Conservation (phyloP, 2,888 invertebrate genomes). For the Sphecodes monilicornis region DNA sequence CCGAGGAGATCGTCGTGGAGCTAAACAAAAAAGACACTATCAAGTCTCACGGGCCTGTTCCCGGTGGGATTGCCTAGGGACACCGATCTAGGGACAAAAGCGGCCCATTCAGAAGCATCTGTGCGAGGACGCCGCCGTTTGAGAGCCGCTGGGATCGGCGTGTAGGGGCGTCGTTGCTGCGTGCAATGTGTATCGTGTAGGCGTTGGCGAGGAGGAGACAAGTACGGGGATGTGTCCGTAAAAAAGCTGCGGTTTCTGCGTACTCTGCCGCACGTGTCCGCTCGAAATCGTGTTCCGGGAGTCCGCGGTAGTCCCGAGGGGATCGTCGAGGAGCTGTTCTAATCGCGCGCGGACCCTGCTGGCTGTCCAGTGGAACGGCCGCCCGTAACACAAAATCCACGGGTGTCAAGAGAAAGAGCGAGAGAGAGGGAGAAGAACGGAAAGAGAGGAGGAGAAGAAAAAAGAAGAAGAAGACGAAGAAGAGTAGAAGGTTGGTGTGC, state of each 20-base stretch:
- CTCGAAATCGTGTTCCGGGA: constrained; percentile 52
- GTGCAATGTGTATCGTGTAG: constrained; percentile 83
- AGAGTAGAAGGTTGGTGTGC: constrained; percentile 46
- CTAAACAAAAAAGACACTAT: too few relatives aligned
- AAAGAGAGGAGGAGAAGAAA: neutral
- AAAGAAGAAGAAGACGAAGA: constrained; percentile 45
- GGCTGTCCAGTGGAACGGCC: constrained; percentile 28
- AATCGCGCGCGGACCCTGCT: constrained; percentile 8
- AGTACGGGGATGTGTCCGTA: constrained; percentile 74
- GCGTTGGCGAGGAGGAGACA: constrained; percentile 81
- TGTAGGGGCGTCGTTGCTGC: constrained; percentile 80
- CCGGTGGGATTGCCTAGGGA: constrained; percentile 26
- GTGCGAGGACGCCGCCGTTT: constrained; percentile 33
- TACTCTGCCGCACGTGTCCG: constrained; percentile 68
- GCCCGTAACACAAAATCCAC: constrained; percentile 43
- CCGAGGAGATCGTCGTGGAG: neutral
- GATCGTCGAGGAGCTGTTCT: neutral
- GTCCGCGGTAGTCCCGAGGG: neutral
- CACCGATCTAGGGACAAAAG: constrained; percentile 4
- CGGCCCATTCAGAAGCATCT: constrained; percentile 8
- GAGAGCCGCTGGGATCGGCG: constrained; percentile 75
- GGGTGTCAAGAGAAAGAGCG: constrained; percentile 18
- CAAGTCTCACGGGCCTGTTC: neutral
- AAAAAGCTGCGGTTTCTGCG: constrained; percentile 68
- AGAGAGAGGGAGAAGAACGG: neutral